phyloP scores from a whole-genome alignment of 2,888 invertebrate genomes.

The Drosophila sordidapex region DNA sequence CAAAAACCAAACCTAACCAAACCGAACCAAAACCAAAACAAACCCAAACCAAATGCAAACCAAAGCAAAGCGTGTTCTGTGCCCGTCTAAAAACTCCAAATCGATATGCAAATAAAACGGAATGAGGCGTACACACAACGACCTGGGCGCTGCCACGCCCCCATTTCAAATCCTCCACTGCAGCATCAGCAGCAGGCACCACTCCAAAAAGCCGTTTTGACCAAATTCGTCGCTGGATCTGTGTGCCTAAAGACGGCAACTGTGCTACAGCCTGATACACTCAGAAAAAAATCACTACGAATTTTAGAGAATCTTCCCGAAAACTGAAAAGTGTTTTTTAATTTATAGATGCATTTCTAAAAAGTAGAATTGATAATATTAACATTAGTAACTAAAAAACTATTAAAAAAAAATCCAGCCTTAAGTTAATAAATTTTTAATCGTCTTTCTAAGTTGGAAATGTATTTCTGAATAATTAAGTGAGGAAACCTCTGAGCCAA shows the following conservation, averaged over 20 bases:
- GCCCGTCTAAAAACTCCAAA: conserved; percentile 77
- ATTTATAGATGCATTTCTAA: neutral
- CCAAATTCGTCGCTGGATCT: conserved; percentile 73
- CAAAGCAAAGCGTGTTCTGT: conserved; percentile 50
- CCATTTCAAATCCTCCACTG: conserved; percentile 1
- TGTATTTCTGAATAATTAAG: neutral
- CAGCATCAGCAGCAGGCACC: neutral
- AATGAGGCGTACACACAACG: conserved; percentile 76
- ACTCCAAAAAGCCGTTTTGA: conserved; percentile 67
- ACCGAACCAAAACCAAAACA: conserved; percentile 13
- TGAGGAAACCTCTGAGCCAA: neutral
- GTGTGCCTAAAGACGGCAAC: conserved; percentile 55
- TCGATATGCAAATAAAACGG: conserved; percentile 78
- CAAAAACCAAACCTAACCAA: conserved; percentile 6
- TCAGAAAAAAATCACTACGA: neutral
- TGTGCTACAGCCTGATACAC: conserved; percentile 24
- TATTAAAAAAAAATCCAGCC: neutral
- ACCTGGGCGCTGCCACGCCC: conserved; percentile 55
- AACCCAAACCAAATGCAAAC: conserved; percentile 28
- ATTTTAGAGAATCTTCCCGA: neutral
- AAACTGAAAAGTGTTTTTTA: neutral
- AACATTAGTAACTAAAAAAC: neutral
- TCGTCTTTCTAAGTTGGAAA: neutral
- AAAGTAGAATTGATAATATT: no score
- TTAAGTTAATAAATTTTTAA: neutral